Evolutionary conservation across 1,140 invertebrate genomes (phyloP).

Genomic region (Cryptotermes secundus): DNA sequence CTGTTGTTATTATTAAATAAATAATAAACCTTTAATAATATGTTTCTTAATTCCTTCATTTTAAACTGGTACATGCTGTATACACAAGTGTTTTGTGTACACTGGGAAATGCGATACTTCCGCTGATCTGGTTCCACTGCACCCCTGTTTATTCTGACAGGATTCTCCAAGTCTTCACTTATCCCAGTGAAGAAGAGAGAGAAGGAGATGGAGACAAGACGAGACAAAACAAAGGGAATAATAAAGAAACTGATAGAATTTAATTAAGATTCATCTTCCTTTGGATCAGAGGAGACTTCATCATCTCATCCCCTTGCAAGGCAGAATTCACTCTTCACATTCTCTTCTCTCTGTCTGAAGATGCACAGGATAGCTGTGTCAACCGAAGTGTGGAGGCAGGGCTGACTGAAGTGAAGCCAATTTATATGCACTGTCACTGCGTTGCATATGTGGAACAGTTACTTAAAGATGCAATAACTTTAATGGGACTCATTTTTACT

Average conservation of each 20-base stretch:
- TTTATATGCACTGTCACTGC: not conserved
- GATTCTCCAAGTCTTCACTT: not conserved
- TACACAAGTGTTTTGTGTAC: no score
- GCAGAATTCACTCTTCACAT: not conserved
- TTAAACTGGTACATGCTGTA: no score
- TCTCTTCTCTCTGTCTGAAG: not conserved
- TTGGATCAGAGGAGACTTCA: not conserved
- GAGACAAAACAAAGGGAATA: not conserved
- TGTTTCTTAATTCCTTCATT: no score
- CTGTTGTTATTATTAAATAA: no score
- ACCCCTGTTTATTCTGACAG: not conserved
- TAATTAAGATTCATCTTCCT: not conserved
- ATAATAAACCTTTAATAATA: no score
- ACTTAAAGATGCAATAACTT: not conserved
- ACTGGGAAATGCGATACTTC: not conserved
- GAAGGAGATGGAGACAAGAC: not conserved
- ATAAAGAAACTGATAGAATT: not conserved
- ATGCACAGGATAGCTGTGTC: not conserved
- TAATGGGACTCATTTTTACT: no score
- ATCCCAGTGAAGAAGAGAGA: not conserved
- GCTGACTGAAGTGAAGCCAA: not conserved
- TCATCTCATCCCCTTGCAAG: constrained; percentile 14
- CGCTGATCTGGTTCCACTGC: not conserved
- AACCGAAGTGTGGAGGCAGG: not conserved
- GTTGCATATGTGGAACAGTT: not conserved